These are phyloP conservation scores for Calycopis cecrops DNA, from an alignment of 1,140 invertebrate species.

Conservation along the genomic window DNA sequence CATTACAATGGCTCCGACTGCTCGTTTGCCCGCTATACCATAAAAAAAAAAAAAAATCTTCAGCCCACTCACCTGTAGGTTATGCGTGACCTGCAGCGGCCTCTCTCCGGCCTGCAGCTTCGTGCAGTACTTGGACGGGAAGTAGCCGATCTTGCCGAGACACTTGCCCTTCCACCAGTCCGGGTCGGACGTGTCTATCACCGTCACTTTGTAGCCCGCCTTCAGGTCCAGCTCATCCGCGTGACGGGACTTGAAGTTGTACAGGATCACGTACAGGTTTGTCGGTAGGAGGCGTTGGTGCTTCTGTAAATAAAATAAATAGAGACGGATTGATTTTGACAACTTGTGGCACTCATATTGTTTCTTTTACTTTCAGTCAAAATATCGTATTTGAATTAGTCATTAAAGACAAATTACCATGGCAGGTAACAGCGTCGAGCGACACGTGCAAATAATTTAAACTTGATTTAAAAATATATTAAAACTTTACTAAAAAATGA, in stretches of 20 bases:
- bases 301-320: constrained; percentile 78
- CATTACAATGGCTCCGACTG: too few species aligned
- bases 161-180: constrained; percentile 99
- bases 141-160: constrained; percentile 92
- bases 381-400: too few species aligned
- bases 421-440: too few species aligned
- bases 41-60: too few species aligned
- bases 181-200: constrained; percentile 94
- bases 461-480: too few species aligned
- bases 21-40: too few species aligned
- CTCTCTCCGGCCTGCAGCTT: constrained; percentile 91
- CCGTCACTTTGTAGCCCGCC: constrained; percentile 95
- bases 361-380: too few species aligned
- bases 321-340: too few species aligned
- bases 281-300: constrained; percentile 90
- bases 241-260: constrained; percentile 95
- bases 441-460: too few species aligned
- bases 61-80: constrained; percentile 71
- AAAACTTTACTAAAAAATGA: too few species aligned
- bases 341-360: too few species aligned
- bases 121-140: constrained; percentile 95
- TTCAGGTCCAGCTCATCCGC: constrained; percentile 95
- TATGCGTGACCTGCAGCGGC: constrained; percentile 88
- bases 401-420: too few species aligned
- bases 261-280: constrained; percentile 95